Conservation (phyloP, 2,888 invertebrate genomes). For the Sinelater perroti region DNA sequence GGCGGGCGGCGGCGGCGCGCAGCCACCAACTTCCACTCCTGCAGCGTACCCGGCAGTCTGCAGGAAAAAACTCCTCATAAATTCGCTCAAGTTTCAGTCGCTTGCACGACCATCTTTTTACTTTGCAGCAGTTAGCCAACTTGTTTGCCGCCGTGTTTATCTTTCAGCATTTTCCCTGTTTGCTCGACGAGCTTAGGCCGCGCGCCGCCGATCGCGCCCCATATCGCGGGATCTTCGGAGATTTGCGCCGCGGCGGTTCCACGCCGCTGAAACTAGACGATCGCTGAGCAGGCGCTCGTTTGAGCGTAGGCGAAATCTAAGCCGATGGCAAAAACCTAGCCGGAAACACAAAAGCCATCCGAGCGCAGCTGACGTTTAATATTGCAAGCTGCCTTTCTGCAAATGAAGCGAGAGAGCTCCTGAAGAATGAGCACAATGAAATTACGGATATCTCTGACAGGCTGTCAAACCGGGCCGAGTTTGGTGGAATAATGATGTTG, state of each 20-base stretch:
- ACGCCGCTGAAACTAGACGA: too few species aligned
- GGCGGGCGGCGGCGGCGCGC: constrained; percentile 20
- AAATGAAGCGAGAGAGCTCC: constrained; percentile 27
- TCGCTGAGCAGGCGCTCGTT: too few species aligned
- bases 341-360: constrained; percentile 15
- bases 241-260: background rate
- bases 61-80: constrained; percentile 30
- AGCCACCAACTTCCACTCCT: constrained; percentile 18
- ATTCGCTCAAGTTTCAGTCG: constrained; percentile 32
- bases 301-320: too few species aligned
- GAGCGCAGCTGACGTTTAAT: constrained; percentile 22
- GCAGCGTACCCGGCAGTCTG: constrained; percentile 4
- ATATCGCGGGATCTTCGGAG: background rate
- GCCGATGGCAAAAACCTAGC: constrained; percentile 13
- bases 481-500: constrained; percentile 15
- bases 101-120: constrained; percentile 32
- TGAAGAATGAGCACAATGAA: constrained; percentile 32
- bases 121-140: constrained; percentile 28
- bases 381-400: constrained; percentile 15
- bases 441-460: constrained; percentile 28
- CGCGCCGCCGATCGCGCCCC: background rate
- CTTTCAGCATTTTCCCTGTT: constrained; percentile 23
- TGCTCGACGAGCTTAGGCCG: constrained; percentile 12
- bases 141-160: constrained; percentile 18
- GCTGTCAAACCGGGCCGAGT: constrained; percentile 18